A percentile compares a stretch with the other conserved stretches of the same genome.
These are phyloP conservation scores for Syngnathoides biaculeatus DNA, from an alignment of 2,113 vertebrate species.

Conservation along the genomic window DNA sequence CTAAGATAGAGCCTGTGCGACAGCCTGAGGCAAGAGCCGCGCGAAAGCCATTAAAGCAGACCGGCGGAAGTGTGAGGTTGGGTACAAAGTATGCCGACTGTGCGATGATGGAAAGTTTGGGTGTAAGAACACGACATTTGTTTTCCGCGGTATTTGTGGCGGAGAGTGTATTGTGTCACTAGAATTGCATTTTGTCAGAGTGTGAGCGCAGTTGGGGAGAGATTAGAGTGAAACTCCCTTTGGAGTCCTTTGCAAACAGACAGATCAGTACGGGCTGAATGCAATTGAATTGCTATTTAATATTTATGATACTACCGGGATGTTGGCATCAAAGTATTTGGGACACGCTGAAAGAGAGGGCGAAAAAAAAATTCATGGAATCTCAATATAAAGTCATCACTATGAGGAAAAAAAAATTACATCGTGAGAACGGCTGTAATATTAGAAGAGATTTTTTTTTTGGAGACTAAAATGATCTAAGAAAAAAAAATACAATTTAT, in stretches of 20 bases:
- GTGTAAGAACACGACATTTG: background rate
- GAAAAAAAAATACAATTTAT: no score
- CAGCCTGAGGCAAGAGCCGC: conserved; percentile 25
- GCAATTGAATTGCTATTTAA: background rate
- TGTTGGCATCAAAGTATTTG: background rate
- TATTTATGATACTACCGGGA: background rate
- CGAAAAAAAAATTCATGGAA: background rate
- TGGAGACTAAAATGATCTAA: no score
- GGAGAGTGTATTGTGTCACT: background rate
- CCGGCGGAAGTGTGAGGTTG: background rate
- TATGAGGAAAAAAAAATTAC: background rate
- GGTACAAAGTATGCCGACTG: background rate
- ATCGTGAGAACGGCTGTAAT: no score
- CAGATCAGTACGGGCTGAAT: background rate
- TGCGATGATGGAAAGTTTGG: background rate
- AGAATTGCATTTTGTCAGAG: background rate
- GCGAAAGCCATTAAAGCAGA: conserved; percentile 20
- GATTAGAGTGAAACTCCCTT: background rate
- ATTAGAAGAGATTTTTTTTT: no score
- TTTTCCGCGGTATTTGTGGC: background rate
- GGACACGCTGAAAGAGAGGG: background rate
- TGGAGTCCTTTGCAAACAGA: conserved; percentile 3
- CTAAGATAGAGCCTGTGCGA: conserved; percentile 31
- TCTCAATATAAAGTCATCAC: background rate
- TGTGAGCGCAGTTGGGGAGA: background rate